Evolutionary conservation across 23 tunicate genomes (phyloP), one percentile per base, ranked within the genome.

Genomic region (Trididemnum miniatum): DNA sequence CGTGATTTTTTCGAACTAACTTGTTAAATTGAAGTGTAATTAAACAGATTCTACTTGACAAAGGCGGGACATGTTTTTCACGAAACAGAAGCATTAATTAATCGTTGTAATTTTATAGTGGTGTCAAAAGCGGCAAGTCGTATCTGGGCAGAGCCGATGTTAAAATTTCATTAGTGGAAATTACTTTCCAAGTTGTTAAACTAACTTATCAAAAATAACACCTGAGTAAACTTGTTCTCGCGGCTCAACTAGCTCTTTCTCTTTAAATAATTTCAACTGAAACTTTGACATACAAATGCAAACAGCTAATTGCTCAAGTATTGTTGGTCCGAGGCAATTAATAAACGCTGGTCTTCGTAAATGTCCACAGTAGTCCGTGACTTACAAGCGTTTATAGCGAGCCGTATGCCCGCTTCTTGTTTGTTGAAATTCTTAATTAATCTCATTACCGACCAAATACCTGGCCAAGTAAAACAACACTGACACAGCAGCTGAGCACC

Each of bases 281-380:
- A 26, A n/a, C 26, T 62, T n/a, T 31, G 38, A 31, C 38, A 20
- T 31, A 5, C 38, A 4, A 30, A 31, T 4, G 38, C 75, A 67
- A 67, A 67, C 75, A 67, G n/a, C 75, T 67, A 67, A 67, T 67
- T 67, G 75, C n/a, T 22, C 7, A 12, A 67, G 75, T 67, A 67
- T 67, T 67, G 75, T 67, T 33, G 7, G n/a, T 4, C 38, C 7
- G 4, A 22, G 9, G 75, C 75, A 67, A 67, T 67, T 67, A 67
- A 67, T 67, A 67, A 67, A 12, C 37, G 38, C 9, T 33, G 7
- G 25, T 67, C 37, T 12, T 5, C 9, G 18, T 2, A 31, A 33
- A 5, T 12, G n/a, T n/a, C n/a, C 75, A 67, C 75, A 67, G 7
- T 4, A 31, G 38, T 12, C 38, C 75, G 75, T 67, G 75, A 67